These are phyloP conservation scores for Xanthia icteritia DNA, from an alignment of 2,888 invertebrate genomes.

Conservation along the genomic window DNA sequence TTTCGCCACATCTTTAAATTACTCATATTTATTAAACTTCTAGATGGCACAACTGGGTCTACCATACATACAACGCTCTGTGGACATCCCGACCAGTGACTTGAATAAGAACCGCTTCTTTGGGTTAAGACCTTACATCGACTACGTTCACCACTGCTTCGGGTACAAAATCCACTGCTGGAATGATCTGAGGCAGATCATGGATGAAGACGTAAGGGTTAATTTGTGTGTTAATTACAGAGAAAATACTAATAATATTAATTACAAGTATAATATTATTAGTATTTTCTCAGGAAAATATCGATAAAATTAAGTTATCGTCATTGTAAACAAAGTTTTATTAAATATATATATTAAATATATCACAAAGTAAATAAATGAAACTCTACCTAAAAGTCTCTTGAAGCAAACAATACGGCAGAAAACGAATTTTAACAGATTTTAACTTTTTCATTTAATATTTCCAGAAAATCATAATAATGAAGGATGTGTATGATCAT, in stretches of 20 bases:
- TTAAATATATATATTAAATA: background rate
- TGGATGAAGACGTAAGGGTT: constrained; percentile 9
- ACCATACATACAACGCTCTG: constrained; percentile 12
- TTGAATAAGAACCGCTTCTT: constrained; percentile 37
- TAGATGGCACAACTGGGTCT: constrained; percentile 24
- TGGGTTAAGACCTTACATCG: constrained; percentile 22
- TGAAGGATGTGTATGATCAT: constrained; percentile 81
- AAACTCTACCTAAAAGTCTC: background rate
- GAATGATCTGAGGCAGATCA: constrained; percentile 16
- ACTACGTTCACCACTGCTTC: constrained; percentile 16
- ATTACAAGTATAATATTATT: background rate
- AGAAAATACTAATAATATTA: no score
- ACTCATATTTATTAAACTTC: constrained; percentile 1
- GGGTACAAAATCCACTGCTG: constrained; percentile 24
- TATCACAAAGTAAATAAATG: background rate
- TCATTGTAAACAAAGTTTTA: background rate
- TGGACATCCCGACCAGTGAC: constrained; percentile 30
- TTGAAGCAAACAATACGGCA: background rate
- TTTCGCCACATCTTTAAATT: background rate
- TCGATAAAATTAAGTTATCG: background rate
- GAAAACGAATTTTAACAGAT: background rate
- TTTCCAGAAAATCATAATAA: constrained; percentile 68
- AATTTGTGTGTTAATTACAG: no score
- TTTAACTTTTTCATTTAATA: background rate
- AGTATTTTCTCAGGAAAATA: background rate